Conservation (phyloP, 1,140 invertebrate genomes). For the Trachymyrmex septentrionalis region DNA sequence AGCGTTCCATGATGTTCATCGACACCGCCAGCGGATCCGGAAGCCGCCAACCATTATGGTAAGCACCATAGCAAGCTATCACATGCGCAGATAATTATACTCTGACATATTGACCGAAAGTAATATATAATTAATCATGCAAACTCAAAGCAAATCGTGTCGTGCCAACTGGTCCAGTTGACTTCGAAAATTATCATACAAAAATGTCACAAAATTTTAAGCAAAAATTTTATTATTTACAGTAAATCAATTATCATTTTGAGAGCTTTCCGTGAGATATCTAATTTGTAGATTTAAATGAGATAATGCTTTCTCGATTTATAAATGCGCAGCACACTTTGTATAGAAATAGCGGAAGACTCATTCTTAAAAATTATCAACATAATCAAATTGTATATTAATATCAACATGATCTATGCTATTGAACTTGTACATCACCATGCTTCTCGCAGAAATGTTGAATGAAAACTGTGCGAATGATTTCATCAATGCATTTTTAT, state of each 20-base stretch:
- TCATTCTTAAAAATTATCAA: not conserved
- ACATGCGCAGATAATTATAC: conserved; percentile 39
- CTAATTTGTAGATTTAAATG: not conserved
- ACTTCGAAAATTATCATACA: not conserved
- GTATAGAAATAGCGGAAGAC: not conserved
- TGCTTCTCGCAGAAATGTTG: not conserved
- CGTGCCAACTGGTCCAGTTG: not conserved
- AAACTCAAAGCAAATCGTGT: not conserved
- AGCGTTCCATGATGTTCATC: conserved; percentile 59
- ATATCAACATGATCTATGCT: not conserved
- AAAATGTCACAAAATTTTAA: not conserved
- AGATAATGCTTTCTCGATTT: not conserved
- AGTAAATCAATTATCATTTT: not conserved
- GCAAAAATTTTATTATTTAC: not conserved
- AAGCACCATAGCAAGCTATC: conserved; percentile 67
- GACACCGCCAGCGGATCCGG: conserved; percentile 60
- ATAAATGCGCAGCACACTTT: not conserved
- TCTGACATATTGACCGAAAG: not conserved
- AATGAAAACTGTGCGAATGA: not conserved
- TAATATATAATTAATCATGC: not conserved
- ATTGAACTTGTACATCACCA: not conserved
- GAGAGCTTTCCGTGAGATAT: not conserved
- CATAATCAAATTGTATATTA: not conserved
- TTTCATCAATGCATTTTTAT: not conserved
- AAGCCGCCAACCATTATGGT: conserved; percentile 72